Evolutionary conservation across 2,113 vertebrate genomes (phyloP), one percentile per base, ranked within the genome.

Genomic region (Mirounga angustirostris): DNA sequence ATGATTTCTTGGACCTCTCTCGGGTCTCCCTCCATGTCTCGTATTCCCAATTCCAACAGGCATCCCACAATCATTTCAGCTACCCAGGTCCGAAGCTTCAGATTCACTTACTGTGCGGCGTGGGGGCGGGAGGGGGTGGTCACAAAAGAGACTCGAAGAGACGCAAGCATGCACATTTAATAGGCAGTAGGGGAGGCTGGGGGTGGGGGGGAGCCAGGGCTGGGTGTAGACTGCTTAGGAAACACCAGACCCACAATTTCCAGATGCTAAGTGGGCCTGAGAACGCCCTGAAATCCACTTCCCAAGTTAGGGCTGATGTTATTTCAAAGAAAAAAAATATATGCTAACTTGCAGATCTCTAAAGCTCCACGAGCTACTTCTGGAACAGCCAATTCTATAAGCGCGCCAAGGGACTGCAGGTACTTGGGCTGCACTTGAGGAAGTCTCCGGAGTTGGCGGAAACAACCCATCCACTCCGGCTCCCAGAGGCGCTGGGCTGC

Each of bases 241-340:
- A 88, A 54, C 94, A 28, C 85, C 56, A 81, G 76, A 85, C 30
- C 85, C 76, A 93, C 90, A 61, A 83, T 91, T 58, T 93, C 78
- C 93, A 33, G 65, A n/a, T 26, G 74, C 96, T 61, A 91, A n/a
- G 81, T 18, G 76, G 63, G 26, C 84, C 84, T 24, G 43, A 89
- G 92, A 80, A 80, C 13, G 15, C 52, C 89, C 79, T n/a, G 19
- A 89, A 97, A 82, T 52, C 19, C n/a, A 56, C 46, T 92, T 95
- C 33, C 65, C 40, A 80, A 58, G 9, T 79, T 24, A 93, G 8
- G 33, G 36, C 40, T 93, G 73, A 79, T 63, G 78, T 22, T 86
- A 89, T 83, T 96, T 95, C 89, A 74, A 85, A 95, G 43, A 58
- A 30, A 30, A 78, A 71, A 46, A 24, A 46, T 36, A 93, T 50